Evolutionary conservation across 2,113 vertebrate genomes (phyloP).

Genomic region (Amazona vittata): DNA sequence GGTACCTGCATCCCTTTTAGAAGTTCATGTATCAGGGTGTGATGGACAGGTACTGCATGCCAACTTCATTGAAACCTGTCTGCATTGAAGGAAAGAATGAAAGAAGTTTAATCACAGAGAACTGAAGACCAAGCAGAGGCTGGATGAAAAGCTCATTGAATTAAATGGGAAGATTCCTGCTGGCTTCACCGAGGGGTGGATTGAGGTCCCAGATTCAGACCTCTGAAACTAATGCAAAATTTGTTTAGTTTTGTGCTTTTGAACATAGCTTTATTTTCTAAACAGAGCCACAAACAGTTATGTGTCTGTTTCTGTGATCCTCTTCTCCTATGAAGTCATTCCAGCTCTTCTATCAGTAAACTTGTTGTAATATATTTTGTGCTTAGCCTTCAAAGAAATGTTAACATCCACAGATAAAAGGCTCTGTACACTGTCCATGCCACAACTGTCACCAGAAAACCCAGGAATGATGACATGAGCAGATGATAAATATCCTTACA

Average conservation of each 20-base stretch:
- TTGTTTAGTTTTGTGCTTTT: slow-evolving; percentile 46
- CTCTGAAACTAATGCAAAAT: slow-evolving; percentile 21
- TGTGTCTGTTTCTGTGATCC: slow-evolving; percentile 30
- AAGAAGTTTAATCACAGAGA: neutral
- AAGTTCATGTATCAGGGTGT: neutral
- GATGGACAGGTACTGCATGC: neutral
- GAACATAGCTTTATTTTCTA: slow-evolving; percentile 43
- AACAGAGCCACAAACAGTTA: slow-evolving; percentile 37
- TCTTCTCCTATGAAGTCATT: slow-evolving; percentile 55
- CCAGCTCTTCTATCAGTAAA: slow-evolving; percentile 70
- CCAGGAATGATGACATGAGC: slow-evolving; percentile 61
- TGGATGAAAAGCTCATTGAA: slow-evolving; percentile 34
- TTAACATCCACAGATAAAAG: slow-evolving; percentile 71
- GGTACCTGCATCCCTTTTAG: neutral
- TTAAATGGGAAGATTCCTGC: slow-evolving; percentile 3
- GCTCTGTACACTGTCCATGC: slow-evolving; percentile 11
- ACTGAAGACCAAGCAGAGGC: neutral
- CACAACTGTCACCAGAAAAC: slow-evolving; percentile 52
- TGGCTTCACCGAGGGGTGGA: neutral
- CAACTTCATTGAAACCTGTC: neutral
- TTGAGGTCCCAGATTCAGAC: neutral
- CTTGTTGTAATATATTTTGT: slow-evolving; percentile 64
- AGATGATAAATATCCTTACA: slow-evolving; percentile 66
- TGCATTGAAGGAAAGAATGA: neutral
- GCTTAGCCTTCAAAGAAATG: slow-evolving; percentile 73